These are phyloP conservation scores for Subanguina moxae DNA, from an alignment of 1,140 invertebrate species.

Conservation along the genomic window DNA sequence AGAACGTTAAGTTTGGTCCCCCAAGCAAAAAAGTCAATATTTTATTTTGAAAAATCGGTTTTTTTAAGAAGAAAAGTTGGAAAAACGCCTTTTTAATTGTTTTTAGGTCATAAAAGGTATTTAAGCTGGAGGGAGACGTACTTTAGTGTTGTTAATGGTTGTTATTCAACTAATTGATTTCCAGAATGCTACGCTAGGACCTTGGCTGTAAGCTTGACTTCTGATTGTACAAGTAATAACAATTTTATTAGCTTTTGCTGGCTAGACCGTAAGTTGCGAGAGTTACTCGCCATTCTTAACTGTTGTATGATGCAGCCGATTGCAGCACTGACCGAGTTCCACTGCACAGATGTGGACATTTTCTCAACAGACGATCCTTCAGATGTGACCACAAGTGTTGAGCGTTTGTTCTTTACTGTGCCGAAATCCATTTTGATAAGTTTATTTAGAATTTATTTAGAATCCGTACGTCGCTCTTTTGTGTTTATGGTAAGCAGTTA, in stretches of 20 bases:
- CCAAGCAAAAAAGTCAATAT: too few relatives aligned
- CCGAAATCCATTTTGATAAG: neutral
- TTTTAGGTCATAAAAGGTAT: too few relatives aligned
- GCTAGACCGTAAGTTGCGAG: slow-evolving; percentile 49
- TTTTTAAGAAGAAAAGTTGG: too few relatives aligned
- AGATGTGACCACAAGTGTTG: slow-evolving; percentile 57
- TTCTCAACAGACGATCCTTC: slow-evolving; percentile 46
- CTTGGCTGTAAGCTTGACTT: slow-evolving; percentile 31
- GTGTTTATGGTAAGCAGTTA: slow-evolving; percentile 49
- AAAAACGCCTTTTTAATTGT: too few relatives aligned
- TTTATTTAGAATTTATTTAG: slow-evolving; percentile 32
- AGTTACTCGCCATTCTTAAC: slow-evolving; percentile 6
- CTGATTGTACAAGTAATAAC: too few relatives aligned
- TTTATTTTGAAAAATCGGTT: too few relatives aligned
- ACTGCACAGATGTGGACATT: slow-evolving; percentile 49
- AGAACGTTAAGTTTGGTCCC: too few relatives aligned
- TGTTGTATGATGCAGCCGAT: neutral
- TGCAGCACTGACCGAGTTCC: slow-evolving; percentile 52
- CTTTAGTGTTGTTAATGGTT: too few relatives aligned
- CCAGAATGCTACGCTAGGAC: slow-evolving; percentile 56
- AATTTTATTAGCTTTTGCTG: slow-evolving; percentile 48
- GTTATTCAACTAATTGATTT: neutral
- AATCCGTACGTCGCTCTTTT: slow-evolving; percentile 50
- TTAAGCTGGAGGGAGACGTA: too few relatives aligned
- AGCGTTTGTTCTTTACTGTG: slow-evolving; percentile 35